A percentile compares a stretch with the other conserved stretches of the same genome.
Evolutionary conservation across 2,113 vertebrate species (phyloP).

Genomic region (Pluvialis apricaria): DNA sequence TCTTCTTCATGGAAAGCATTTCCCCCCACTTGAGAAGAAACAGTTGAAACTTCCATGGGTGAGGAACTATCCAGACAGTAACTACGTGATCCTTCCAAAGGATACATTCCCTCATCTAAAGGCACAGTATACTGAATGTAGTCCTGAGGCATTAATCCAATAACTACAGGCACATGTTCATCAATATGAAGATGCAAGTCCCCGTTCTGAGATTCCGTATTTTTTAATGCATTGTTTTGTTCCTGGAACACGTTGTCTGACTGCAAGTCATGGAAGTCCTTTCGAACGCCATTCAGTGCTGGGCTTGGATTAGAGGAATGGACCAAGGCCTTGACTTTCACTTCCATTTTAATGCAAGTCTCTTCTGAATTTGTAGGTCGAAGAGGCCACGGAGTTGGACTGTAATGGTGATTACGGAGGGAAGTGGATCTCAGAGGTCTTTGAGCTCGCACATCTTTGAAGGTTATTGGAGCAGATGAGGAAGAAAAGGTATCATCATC

Average conservation of each 20-base stretch:
- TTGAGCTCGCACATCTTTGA: conserved; percentile 90
- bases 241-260: conserved; percentile 86
- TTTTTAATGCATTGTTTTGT: conserved; percentile 80
- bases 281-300: conserved; percentile 88
- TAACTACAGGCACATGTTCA: conserved; percentile 95
- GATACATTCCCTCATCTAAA: conserved; percentile 98
- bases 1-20: conserved; percentile 80
- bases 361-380: conserved; percentile 91
- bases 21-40: conserved; percentile 76
- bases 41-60: conserved; percentile 90
- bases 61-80: conserved; percentile 89
- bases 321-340: conserved; percentile 95
- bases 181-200: conserved; percentile 91
- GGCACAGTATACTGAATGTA: conserved; percentile 99
- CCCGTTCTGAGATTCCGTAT: conserved; percentile 81
- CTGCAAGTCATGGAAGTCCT: conserved; percentile 90
- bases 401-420: conserved; percentile 93
- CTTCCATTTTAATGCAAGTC: conserved; percentile 95
- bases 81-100: conserved; percentile 86
- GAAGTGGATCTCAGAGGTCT: conserved; percentile 91
- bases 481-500: conserved; percentile 93
- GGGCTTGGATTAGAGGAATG: conserved; percentile 90
- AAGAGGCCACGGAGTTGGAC: conserved; percentile 94
- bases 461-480: conserved; percentile 90
- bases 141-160: conserved; percentile 96